These are phyloP conservation scores for Cerastoderma edule DNA, from an alignment of 2,888 invertebrate genomes.

Conservation along the genomic window DNA sequence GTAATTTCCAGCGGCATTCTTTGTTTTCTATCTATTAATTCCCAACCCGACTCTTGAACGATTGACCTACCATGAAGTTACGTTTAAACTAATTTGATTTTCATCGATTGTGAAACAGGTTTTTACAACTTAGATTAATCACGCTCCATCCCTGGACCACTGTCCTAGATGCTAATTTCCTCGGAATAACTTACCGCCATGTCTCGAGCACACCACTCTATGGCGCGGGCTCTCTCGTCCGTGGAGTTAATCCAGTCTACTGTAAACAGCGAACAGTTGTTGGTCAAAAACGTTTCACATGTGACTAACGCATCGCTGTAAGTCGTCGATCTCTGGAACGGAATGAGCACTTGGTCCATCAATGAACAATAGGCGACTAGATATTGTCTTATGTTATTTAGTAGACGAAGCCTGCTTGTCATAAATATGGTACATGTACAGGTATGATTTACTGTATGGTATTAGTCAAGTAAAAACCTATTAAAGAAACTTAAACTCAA, in stretches of 20 bases:
- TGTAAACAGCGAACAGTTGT: background rate
- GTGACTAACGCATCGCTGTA: background rate
- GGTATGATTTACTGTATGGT: background rate
- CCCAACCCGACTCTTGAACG: background rate
- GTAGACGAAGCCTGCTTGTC: background rate
- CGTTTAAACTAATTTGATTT: background rate
- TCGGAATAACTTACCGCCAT: slow-evolving; percentile 6
- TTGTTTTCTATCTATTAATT: background rate
- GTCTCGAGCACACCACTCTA: slow-evolving; percentile 14
- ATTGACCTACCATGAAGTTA: too few relatives aligned
- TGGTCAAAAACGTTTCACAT: background rate
- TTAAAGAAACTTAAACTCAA: background rate
- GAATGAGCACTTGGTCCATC: too few relatives aligned
- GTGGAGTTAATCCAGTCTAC: slow-evolving; percentile 4
- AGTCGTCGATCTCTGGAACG: slow-evolving; percentile 2
- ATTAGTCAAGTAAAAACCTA: background rate
- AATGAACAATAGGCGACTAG: background rate
- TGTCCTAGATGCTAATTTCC: background rate
- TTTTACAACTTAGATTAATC: background rate
- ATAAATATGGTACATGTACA: background rate
- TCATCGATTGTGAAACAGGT: background rate
- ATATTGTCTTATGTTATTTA: background rate
- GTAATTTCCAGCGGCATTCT: background rate
- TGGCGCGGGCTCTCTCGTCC: background rate
- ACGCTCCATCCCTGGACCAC: background rate